Evolutionary conservation across 2,888 invertebrate genomes (phyloP).

Genomic region (Craniophora ligustri): DNA sequence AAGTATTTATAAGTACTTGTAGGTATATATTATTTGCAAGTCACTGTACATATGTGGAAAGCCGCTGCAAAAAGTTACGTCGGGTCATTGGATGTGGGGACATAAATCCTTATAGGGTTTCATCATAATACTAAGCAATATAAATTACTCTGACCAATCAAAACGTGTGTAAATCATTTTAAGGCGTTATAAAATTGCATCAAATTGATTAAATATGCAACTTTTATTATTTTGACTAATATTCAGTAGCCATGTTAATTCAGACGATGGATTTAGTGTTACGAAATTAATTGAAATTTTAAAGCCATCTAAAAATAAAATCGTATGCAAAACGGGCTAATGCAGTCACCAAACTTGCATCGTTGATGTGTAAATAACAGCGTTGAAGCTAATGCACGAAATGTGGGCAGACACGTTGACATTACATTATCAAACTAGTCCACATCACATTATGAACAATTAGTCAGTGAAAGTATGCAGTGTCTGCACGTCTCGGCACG

Average conservation of each 20-base stretch:
- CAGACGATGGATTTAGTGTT: slow-evolving; percentile 46
- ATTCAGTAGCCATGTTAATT: slow-evolving; percentile 31
- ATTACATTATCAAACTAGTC: slow-evolving; percentile 78
- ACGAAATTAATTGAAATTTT: slow-evolving; percentile 48
- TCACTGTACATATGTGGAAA: slow-evolving; percentile 42
- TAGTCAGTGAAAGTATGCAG: slow-evolving; percentile 80
- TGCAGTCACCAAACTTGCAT: slow-evolving; percentile 67
- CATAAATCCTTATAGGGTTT: slow-evolving; percentile 27
- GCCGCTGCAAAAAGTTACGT: slow-evolving; percentile 44
- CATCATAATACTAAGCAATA: slow-evolving; percentile 33
- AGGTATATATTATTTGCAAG: slow-evolving; percentile 25
- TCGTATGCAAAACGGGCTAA: slow-evolving; percentile 73
- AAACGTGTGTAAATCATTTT: slow-evolving; percentile 40
- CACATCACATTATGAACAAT: slow-evolving; percentile 77
- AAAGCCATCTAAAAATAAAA: slow-evolving; percentile 68
- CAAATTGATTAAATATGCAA: slow-evolving; percentile 28
- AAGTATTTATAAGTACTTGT: slow-evolving; percentile 34
- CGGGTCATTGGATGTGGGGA: slow-evolving; percentile 36
- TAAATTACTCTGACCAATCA: slow-evolving; percentile 39
- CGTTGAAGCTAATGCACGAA: slow-evolving; percentile 68
- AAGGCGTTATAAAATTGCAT: slow-evolving; percentile 27
- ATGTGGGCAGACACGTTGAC: slow-evolving; percentile 80
- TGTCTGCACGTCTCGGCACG: slow-evolving; percentile 67
- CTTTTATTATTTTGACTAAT: slow-evolving; percentile 36
- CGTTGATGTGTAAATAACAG: slow-evolving; percentile 67